Percentiles rank a stretch among this genome's conserved stretches.
Evolutionary conservation across 37 sponge, comb jelly and placozoan genomes (phyloP).

Genomic region (Eunapius fragilis): DNA sequence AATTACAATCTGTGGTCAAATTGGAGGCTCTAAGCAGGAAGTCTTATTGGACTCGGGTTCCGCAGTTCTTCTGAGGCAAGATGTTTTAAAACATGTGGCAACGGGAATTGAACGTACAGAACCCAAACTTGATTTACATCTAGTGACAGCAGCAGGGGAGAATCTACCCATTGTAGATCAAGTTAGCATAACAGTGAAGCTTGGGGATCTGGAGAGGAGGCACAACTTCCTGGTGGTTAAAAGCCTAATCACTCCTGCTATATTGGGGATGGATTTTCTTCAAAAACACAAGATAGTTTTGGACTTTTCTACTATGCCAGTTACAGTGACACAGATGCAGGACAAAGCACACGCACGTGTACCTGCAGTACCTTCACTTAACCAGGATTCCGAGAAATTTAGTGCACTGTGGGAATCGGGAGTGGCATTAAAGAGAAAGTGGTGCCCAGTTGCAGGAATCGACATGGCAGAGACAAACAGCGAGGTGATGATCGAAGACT

Average conservation of each 20-base stretch:
- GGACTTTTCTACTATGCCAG: constrained; percentile 33
- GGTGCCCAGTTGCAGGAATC: constrained; percentile 34
- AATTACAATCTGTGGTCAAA: constrained; percentile 1
- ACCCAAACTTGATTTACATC: neutral
- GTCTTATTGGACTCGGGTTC: constrained; percentile 49
- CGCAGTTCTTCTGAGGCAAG: constrained; percentile 25
- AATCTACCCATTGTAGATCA: constrained; percentile 33
- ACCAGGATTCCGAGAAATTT: neutral
- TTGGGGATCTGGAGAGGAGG: constrained; percentile 28
- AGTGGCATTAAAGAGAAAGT: constrained; percentile 22
- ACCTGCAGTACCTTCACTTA: neutral
- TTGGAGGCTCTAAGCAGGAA: constrained; percentile 18
- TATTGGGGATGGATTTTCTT: constrained; percentile 53
- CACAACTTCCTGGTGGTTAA: constrained; percentile 60
- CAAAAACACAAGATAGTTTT: constrained; percentile 22
- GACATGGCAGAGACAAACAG: neutral
- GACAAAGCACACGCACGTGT: neutral
- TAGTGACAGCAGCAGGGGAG: constrained; percentile 66
- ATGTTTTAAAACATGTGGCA: neutral
- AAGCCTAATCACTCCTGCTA: constrained; percentile 38
- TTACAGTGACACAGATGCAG: neutral
- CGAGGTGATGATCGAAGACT: constrained; percentile 37
- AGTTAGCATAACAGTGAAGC: constrained; percentile 15
- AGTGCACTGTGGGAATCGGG: constrained; percentile 16
- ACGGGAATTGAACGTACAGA: neutral